Evolutionary conservation across 2,113 vertebrate species (phyloP), one percentile per base, ranked within the genome.

Genomic region (Gymnogyps californianus): DNA sequence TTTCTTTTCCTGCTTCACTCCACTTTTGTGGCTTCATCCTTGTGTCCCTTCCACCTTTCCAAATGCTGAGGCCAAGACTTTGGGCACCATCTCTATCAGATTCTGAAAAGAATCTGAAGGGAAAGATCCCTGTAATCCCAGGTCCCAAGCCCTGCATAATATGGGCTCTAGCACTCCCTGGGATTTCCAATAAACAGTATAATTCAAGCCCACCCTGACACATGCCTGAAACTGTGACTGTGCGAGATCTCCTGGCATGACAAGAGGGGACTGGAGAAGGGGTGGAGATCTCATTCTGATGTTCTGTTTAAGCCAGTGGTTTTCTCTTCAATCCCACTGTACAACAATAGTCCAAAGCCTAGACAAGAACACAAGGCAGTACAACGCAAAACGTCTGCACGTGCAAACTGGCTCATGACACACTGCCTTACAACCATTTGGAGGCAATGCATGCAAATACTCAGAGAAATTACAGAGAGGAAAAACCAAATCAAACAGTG

Each of bases 401-500:
- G 0, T 85, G 81, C 74, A 77, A 67, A 64, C 19, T 52, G 70
- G 86, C 75, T 83, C 62, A 18, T 5, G 47, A 80, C 74, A 88
- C 82, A 11, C 65, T 77, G 58, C 72, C 77, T 79, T 52, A 77
- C 38, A 86, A 89, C 26, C 86, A 82, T 44, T 64, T 70, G 81
- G 66, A 59, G 34, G 89, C 66, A 87, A 95, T 47, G 69, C 47
- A 83, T 78, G 89, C 49, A 44, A 46, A 65, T 49, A 70, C 65
- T 16, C 16, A 55, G 26, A 82, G 58, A 87, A 92, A 94, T 87
- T 62, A 93, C 32, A 86, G 72, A 94, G 86, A 82, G 85, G 80
- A 95, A 96, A 96, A 95, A 81, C 25, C 93, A 96, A 95, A 78
- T 91, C n/a, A 71, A 95, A 92, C 59, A 82, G 80, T 40, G 79